These are phyloP conservation scores for Gasterosteus nipponicus DNA, from an alignment of 2,113 vertebrate species.

Conservation along the genomic window DNA sequence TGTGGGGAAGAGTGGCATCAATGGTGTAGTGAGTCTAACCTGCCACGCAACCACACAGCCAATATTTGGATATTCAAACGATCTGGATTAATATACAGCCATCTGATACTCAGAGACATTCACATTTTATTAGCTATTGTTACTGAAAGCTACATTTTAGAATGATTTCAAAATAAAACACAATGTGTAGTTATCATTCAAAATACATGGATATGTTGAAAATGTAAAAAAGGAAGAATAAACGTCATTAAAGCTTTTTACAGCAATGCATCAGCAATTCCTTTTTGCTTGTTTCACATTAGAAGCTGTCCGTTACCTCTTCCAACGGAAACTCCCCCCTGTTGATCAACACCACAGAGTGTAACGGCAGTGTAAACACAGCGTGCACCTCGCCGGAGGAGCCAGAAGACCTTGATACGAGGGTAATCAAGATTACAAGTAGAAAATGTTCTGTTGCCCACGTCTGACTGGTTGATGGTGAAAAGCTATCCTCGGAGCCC, in stretches of 20 bases:
- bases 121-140: neutral
- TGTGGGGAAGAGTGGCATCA: constrained; percentile 85
- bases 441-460: neutral
- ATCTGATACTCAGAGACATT: neutral
- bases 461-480: neutral
- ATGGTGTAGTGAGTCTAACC: constrained; percentile 85
- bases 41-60: neutral
- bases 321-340: constrained; percentile 88
- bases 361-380: constrained; percentile 85
- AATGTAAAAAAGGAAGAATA: neutral
- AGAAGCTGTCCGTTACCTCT: constrained; percentile 88
- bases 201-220: neutral
- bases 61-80: constrained; percentile 7
- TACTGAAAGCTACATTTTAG: neutral
- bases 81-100: neutral
- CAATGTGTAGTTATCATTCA: neutral
- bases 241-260: neutral
- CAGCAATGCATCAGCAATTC: neutral
- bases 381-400: constrained; percentile 85
- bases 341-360: constrained; percentile 91
- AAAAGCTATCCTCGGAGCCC: neutral
- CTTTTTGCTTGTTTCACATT: constrained; percentile 30
- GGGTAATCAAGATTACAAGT: constrained; percentile 70
- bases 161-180: neutral
- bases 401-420: constrained; percentile 87